phyloP scores from a whole-genome alignment of 2,113 vertebrate genomes.

The Myotis brandtii region DNA sequence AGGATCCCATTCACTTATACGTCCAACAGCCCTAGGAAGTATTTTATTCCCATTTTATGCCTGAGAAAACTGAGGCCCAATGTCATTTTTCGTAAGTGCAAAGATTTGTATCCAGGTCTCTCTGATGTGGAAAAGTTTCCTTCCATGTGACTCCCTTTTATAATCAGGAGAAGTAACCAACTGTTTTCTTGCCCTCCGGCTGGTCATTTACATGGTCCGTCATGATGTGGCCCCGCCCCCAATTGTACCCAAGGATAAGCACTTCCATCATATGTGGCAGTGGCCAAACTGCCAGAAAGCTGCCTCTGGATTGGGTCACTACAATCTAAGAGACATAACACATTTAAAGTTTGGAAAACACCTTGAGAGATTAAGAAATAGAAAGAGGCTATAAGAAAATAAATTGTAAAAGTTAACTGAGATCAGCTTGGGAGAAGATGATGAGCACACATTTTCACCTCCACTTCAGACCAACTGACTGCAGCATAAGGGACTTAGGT shows the following conservation, averaged over 20 bases:
- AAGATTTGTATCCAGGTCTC: neutral
- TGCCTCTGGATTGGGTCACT: neutral
- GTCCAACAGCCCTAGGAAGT: neutral
- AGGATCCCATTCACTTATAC: neutral
- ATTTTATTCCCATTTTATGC: neutral
- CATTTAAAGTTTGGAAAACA: neutral
- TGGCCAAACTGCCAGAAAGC: neutral
- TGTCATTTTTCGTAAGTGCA: neutral
- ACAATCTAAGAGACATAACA: neutral
- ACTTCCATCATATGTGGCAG: rapidly evolving
- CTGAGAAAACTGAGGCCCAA: neutral
- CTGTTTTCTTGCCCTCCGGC: neutral
- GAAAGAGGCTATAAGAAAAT: neutral
- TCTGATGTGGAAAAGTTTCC: neutral
- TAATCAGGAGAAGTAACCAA: neutral
- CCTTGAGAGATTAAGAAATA: neutral
- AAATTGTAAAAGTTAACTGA: neutral
- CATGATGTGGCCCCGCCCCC: neutral
- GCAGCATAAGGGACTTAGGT: neutral
- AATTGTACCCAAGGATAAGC: neutral
- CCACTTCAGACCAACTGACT: neutral
- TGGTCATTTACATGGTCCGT: neutral
- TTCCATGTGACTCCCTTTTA: neutral
- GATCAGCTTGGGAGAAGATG: neutral
- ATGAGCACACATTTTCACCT: neutral